Base-by-base conservation (phyloP, 2,888 invertebrate species). In the Dasypogon diadema region DNA sequence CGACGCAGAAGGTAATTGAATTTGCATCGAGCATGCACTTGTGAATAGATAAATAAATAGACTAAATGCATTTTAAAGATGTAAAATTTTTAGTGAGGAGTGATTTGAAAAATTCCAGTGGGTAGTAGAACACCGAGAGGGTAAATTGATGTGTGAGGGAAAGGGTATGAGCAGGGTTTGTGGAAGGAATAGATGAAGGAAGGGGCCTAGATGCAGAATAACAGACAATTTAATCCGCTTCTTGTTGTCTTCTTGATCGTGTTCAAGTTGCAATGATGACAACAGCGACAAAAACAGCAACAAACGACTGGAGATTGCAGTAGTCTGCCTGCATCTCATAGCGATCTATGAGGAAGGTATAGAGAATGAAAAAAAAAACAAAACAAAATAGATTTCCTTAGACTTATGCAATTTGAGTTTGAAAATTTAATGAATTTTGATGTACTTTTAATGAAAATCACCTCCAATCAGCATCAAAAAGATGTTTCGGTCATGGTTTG, bases 41-140 rank as follows among this genome's bases (percentile, higher is more conserved):
- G 63, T 63, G 63, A 63, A 63, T 42, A 63, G 63, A 63, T 21
- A 63, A 63, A 63, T 63, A 63, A 63, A 63, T 63, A 63, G 42
- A 42, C 42, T 42, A 42, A 63, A 63, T 63, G 22, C 63, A 63
- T 63, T 21, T 63, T 63, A 46, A n/a, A 63, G 37, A 42, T 63
- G 34, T 18, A 21, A 42, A 63, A 63, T 18, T 63, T 63, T 63
- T n/a, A 12, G 18, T 18, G 21, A 42, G 22, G 21, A 21, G 21
- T 42, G 12, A 42, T 42, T 18, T 46, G 63, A 63, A 63, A 63
- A 42, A 63, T 63, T 63, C 42, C 63, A 63, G 63, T 63, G 42
- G 18, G 63, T 21, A 21, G 42, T 2, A 12, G 42, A 1, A 42
- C n/a, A 42, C 1, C n/a, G n/a, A 2, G 1, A 12, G 10, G 34